Evolutionary conservation across 2,113 vertebrate genomes (phyloP).

Genomic region (Damaliscus lunatus): DNA sequence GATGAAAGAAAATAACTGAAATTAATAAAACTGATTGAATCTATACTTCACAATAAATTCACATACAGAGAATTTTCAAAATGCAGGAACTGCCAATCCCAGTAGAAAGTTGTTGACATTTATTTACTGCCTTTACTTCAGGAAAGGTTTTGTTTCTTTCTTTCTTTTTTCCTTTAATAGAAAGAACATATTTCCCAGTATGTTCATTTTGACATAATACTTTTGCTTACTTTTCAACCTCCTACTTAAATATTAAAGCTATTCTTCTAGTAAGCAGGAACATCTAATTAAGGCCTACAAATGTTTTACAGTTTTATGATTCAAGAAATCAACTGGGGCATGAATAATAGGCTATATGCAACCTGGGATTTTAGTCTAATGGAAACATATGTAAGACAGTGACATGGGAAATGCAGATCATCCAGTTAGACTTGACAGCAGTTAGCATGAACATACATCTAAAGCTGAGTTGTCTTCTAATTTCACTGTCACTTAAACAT

Average conservation of each 20-base stretch:
- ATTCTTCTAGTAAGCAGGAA: conserved; percentile 15
- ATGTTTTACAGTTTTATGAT: conserved; percentile 48
- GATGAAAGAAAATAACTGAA: not conserved
- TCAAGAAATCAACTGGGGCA: conserved; percentile 57
- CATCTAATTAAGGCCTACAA: conserved; percentile 61
- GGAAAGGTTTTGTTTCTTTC: not conserved
- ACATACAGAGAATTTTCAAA: not conserved
- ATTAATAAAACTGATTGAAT: not conserved
- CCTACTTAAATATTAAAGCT: conserved; percentile 25
- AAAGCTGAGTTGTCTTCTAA: conserved; percentile 12
- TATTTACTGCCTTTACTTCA: not conserved
- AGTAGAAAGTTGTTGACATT: not conserved
- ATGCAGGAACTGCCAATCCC: not conserved
- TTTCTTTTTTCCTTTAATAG: not conserved
- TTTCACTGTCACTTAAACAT: conserved; percentile 18
- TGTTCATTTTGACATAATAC: not conserved
- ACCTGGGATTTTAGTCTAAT: conserved; percentile 52
- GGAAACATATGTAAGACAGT: conserved; percentile 59
- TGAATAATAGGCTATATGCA: conserved; percentile 53
- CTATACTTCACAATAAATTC: not conserved
- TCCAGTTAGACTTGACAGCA: not conserved
- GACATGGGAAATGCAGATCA: conserved; percentile 26
- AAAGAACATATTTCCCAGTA: not conserved
- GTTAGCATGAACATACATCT: conserved; percentile 20
- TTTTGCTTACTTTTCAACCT: not conserved